phyloP scores from a whole-genome alignment of 2,113 vertebrate species.

The Leptocoma aspasia region DNA sequence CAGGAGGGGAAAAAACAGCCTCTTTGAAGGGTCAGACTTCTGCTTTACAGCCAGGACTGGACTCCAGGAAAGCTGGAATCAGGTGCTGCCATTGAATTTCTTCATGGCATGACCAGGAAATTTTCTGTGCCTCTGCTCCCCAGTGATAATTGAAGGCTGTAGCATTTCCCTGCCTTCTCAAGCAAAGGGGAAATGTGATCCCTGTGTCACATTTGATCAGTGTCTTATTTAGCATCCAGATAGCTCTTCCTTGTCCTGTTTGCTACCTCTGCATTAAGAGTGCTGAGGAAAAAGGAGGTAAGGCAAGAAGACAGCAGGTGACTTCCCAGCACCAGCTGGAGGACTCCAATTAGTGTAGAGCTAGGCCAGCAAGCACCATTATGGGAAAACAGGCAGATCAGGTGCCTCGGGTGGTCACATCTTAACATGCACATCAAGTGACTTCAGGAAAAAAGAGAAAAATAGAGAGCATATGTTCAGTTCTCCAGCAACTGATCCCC shows the following conservation, averaged over 20 bases:
- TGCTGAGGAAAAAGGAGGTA: background rate
- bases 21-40: background rate
- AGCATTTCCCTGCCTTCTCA: background rate
- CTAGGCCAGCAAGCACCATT: background rate
- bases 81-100: background rate
- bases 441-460: background rate
- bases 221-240: background rate
- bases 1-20: background rate
- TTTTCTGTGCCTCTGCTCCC: background rate
- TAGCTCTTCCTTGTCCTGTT: background rate
- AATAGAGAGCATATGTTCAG: background rate
- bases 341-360: background rate
- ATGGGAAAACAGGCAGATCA: background rate
- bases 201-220: background rate
- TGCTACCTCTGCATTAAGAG: background rate
- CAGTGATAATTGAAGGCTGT: background rate
- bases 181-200: background rate
- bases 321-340: background rate
- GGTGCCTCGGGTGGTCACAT: background rate
- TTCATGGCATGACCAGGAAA: background rate
- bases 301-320: background rate
- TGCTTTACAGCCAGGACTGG: background rate
- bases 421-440: background rate
- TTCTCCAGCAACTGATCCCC: background rate
- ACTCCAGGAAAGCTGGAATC: background rate